These are phyloP conservation scores for Spinibarbus caldwelli DNA, from an alignment of 2,797 vertebrate genomes.

Conservation along the genomic window DNA sequence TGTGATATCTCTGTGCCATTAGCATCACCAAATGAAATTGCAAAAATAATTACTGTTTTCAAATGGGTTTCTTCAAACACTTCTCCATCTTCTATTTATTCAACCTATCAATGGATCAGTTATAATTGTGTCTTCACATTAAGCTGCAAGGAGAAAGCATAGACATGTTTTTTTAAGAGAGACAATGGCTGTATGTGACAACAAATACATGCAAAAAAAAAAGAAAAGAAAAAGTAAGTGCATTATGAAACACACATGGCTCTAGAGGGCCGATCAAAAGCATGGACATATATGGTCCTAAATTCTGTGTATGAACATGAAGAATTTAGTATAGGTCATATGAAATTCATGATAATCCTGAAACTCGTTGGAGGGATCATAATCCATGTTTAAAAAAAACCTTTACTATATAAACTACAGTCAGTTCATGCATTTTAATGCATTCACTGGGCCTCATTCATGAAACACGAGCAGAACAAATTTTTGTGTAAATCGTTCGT, in stretches of 20 bases:
- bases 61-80: too few species aligned
- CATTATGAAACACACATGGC: neutral
- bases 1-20: neutral
- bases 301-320: neutral
- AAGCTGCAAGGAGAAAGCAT: neutral
- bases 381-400: neutral
- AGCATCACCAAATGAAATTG: neutral
- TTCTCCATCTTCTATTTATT: neutral
- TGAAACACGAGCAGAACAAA: too few species aligned
- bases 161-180: neutral
- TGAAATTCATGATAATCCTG: neutral
- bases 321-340: constrained; percentile 1
- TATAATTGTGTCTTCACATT: neutral
- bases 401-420: neutral
- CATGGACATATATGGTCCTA: constrained; percentile 39
- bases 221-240: too few species aligned
- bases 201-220: neutral
- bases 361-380: neutral
- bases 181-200: neutral
- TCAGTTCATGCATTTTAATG: neutral
- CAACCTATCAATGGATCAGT: neutral
- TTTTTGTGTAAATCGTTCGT: too few species aligned
- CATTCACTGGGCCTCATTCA: too few species aligned
- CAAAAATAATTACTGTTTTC: neutral
- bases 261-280: neutral